Evolutionary conservation across 2,888 invertebrate genomes (phyloP).

Genomic region (Empis stercorea): DNA sequence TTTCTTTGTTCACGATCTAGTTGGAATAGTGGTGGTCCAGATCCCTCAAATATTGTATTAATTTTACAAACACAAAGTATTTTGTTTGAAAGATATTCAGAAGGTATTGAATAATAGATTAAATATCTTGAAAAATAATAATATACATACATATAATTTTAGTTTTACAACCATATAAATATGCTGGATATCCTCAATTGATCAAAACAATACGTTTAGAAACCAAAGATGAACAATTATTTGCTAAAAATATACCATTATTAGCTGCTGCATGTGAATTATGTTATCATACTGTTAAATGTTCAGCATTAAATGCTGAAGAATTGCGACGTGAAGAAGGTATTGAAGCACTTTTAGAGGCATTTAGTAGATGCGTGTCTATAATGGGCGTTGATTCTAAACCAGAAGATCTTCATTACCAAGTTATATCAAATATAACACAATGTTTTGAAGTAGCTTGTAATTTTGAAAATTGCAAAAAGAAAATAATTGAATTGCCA

Average conservation of each 20-base stretch:
- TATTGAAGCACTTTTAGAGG: constrained; percentile 71
- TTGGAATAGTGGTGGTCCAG: constrained; percentile 78
- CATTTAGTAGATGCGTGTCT: constrained; percentile 87
- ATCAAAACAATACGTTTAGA: constrained; percentile 91
- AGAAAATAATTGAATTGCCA: constrained; percentile 75
- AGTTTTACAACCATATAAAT: constrained; percentile 92
- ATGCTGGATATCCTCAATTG: constrained; percentile 95
- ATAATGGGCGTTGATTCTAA: constrained; percentile 71
- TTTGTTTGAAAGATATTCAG: constrained; percentile 78
- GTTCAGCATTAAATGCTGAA: constrained; percentile 95
- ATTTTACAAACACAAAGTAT: constrained; percentile 90
- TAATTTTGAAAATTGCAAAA: constrained; percentile 80
- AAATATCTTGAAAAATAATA: too few relatives aligned
- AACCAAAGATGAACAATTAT: constrained; percentile 83
- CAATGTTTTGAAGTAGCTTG: constrained; percentile 94
- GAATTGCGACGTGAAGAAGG: constrained; percentile 91
- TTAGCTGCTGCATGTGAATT: constrained; percentile 87
- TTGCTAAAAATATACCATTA: constrained; percentile 71
- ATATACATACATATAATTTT: constrained; percentile 17
- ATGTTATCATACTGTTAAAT: constrained; percentile 90
- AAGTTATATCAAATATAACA: constrained; percentile 84
- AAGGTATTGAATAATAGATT: constrained; percentile 43
- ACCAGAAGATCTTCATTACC: constrained; percentile 66
- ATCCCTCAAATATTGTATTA: constrained; percentile 87
- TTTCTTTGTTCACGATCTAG: constrained; percentile 87